Base-by-base conservation (phyloP, 2,113 vertebrate species). In the Xiphias gladius region DNA sequence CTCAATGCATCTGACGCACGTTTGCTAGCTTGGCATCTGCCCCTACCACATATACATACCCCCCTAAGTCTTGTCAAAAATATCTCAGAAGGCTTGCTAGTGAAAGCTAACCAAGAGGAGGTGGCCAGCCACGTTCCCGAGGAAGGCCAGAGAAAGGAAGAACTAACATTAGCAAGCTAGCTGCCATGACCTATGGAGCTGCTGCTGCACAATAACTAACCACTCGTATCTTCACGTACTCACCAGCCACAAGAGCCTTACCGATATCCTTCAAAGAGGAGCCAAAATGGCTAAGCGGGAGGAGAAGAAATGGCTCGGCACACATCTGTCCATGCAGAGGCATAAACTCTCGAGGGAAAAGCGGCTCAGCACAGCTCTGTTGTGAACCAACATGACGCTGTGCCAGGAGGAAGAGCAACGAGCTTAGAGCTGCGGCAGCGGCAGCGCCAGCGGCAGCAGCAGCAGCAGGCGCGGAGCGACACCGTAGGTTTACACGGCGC, bases 341-440 rank as follows among this genome's bases (percentile, higher is more conserved):
- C 26, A 35, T 2, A 17, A 5, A 70, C 48, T 78, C 82, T 80
- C 79, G 1, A 7, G 66, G 73, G 79, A 64, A 24, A 16, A 37
- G 30, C 26, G 19, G 41, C 19, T 82, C 62, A 2, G 52, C 61
- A 22, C 82, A 2, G 68, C 65, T 87, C 73, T 30, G 3, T 20
- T 52, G 32, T 39, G 77, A 66, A 87, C 82, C 86, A 80, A 84
- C 22, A 65, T 69, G 84, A 87, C 81, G 80, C 68, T 85, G 62
- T 79, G 85, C 86, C 81, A 88, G 65, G 67, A 86, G 24, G 54
- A 62, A 24, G 46, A 76, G 39, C 43, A 16, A 20, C 9, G 41
- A 62, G 28, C 24, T 11, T 35, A 61, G 58, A 16, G 41, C 46
- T 46, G 81, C 80, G 84, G 67, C 83, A 62, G 86, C 78, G 39